Conservation (phyloP, 2,113 vertebrate species). For the Psilopsiagon aurifrons region DNA sequence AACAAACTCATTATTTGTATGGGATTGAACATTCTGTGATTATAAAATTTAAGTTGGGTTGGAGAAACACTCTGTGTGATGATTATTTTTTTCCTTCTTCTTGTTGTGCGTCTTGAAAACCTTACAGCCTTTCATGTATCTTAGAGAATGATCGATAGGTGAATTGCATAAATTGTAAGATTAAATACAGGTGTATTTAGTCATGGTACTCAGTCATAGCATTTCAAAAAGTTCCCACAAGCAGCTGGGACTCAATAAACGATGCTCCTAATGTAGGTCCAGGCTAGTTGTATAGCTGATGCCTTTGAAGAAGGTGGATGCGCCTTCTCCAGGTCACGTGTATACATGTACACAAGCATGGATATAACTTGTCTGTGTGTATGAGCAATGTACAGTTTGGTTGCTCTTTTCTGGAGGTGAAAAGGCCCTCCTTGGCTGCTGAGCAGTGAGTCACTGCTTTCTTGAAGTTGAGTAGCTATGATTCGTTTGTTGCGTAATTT, state of each 20-base stretch:
- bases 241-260: not conserved
- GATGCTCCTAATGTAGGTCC: not conserved
- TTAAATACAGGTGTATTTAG: not conserved
- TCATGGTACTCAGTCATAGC: not conserved
- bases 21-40: not conserved
- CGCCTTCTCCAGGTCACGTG: rapidly evolving
- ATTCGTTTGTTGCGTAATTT: not conserved
- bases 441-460: not conserved
- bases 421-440: not conserved
- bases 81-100: not conserved
- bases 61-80: not conserved
- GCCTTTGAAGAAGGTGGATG: not conserved
- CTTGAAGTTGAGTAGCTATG: not conserved
- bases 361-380: not conserved
- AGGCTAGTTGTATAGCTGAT: not conserved
- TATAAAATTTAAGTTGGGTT: not conserved
- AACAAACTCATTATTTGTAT: not conserved
- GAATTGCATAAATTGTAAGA: not conserved
- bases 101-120: not conserved
- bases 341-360: not conserved
- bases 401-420: not conserved
- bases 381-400: not conserved
- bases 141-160: not conserved
- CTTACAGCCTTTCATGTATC: not conserved
- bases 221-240: not conserved